A percentile compares a stretch with the other conserved stretches of the same genome.
These are phyloP conservation scores for Stegostoma tigrinum DNA, from an alignment of 2,113 vertebrate genomes.

Conservation along the genomic window DNA sequence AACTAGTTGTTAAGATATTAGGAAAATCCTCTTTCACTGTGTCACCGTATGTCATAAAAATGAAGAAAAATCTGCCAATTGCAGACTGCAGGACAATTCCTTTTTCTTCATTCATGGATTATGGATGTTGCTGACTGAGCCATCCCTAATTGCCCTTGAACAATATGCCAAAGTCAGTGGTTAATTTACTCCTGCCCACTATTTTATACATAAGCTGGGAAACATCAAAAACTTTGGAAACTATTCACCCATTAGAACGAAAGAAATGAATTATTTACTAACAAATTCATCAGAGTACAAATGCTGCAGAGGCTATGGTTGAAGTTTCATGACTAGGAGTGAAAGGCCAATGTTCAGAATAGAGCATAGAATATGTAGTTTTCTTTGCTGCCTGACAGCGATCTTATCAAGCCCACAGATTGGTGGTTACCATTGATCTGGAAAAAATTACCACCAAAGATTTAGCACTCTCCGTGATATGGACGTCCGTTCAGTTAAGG, in stretches of 20 bases:
- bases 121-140: no score
- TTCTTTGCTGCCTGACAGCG: no score
- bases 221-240: not conserved
- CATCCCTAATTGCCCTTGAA: not conserved
- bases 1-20: not conserved
- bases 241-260: not conserved
- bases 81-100: not conserved
- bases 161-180: not conserved
- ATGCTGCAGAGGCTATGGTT: not conserved
- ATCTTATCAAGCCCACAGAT: no score
- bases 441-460: not conserved
- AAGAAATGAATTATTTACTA: not conserved
- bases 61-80: not conserved
- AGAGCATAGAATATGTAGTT: no score
- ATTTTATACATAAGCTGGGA: not conserved
- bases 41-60: not conserved
- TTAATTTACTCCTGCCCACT: not conserved
- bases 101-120: no score
- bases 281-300: not conserved
- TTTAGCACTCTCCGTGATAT: not conserved
- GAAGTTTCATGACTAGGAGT: not conserved
- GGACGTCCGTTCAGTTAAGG: not conserved
- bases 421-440: not conserved
- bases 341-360: not conserved
- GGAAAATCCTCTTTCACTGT: not conserved